Conservation (phyloP, 2,888 invertebrate species). For the Macaria liturata region DNA sequence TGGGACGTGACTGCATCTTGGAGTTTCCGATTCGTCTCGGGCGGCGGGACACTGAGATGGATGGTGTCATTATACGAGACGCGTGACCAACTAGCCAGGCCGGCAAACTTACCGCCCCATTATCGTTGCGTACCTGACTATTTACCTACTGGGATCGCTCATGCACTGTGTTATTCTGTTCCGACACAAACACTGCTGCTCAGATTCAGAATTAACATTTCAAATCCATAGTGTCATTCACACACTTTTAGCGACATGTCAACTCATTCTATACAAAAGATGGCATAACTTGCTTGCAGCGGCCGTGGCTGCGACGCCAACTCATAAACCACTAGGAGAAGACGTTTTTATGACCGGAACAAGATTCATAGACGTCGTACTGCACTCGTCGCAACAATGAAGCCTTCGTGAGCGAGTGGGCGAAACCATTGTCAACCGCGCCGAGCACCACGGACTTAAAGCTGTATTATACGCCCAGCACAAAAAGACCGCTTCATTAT, state of each 20-base stretch:
- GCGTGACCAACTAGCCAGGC: constrained; percentile 1
- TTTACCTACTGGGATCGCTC: too few relatives aligned
- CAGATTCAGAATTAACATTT: too few relatives aligned
- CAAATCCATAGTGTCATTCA: too few relatives aligned
- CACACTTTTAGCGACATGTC: background rate
- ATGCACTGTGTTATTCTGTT: too few relatives aligned
- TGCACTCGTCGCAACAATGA: constrained; percentile 30
- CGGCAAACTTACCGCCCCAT: background rate
- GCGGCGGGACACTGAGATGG: constrained; percentile 41
- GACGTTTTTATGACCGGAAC: constrained; percentile 35
- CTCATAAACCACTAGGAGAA: constrained; percentile 31
- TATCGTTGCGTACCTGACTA: background rate
- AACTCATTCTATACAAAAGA: constrained; percentile 7
- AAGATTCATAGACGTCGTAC: constrained; percentile 37
- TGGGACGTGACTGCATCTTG: constrained; percentile 56
- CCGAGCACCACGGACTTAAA: background rate
- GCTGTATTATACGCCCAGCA: background rate
- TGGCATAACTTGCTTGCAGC: background rate
- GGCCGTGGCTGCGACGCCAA: constrained; percentile 24
- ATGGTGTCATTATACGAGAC: constrained; percentile 27
- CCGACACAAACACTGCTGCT: too few relatives aligned
- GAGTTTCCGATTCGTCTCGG: constrained; percentile 62
- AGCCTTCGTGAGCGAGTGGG: constrained; percentile 27
- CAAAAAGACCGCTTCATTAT: too few relatives aligned
- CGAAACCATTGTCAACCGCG: constrained; percentile 27